Evolutionary conservation across 2,113 vertebrate genomes (phyloP).

Genomic region (Chascanopsetta lugubris): DNA sequence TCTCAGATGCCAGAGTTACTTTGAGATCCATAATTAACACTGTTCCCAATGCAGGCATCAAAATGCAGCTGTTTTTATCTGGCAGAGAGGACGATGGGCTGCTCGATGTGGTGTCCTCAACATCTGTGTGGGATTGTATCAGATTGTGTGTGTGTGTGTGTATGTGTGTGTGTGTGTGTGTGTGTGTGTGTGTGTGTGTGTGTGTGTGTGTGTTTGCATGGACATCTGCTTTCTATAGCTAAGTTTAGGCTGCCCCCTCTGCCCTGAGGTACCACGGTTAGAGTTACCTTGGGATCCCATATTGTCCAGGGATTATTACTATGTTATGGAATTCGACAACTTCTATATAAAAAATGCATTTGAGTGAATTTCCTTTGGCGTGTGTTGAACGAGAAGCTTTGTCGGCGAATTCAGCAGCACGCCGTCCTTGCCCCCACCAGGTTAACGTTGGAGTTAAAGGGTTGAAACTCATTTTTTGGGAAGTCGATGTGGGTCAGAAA

Average conservation of each 20-base stretch:
- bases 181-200: conserved; percentile 14
- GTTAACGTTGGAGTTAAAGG: background rate
- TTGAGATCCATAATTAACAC: conserved; percentile 12
- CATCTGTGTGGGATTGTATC: conserved; percentile 48
- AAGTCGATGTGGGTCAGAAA: background rate
- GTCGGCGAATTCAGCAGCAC: background rate
- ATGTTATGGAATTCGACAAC: background rate
- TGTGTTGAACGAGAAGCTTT: background rate
- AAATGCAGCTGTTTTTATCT: conserved; percentile 26
- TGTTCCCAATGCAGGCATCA: background rate
- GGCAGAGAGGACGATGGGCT: conserved; percentile 31
- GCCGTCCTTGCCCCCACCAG: background rate
- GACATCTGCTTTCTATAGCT: conserved; percentile 74
- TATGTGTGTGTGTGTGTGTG: conserved; percentile 13
- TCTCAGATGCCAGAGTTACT: background rate
- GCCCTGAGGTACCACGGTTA: conserved; percentile 48
- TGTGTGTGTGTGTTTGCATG: conserved; percentile 15
- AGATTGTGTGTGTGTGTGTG: conserved; percentile 14
- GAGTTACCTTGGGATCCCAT: conserved; percentile 58
- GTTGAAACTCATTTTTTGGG: background rate
- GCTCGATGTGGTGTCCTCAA: conserved; percentile 26
- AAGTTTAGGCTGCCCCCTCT: conserved; percentile 43
- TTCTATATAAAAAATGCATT: background rate
- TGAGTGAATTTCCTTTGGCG: background rate
- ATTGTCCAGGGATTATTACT: background rate